Evolutionary conservation across 1,140 invertebrate species (phyloP), one percentile per base, ranked within the genome.

Genomic region (Pachypsylla venusta): DNA sequence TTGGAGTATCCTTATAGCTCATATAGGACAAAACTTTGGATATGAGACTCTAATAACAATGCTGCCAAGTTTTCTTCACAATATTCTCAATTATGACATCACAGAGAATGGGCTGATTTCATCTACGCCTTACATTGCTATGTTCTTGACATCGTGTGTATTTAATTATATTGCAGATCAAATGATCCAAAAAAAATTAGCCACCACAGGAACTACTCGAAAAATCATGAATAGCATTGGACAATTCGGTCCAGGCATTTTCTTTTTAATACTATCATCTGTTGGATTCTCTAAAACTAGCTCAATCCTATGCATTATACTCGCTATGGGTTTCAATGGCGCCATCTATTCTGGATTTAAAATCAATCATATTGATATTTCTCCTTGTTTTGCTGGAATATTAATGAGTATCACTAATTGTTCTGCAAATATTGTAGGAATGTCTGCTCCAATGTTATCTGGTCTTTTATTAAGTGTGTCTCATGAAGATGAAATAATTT

Each of bases 11-110:
- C 70, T 79, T 26, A 64, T 76, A 1, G 74, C 74, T 3, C 77
- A 82, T 63, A 75, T 80, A 65, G 75, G 76, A n/a, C 74, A 78
- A 63, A 79, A 81, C 68, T 84, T 79, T 79, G 78, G 76, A 4
- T 79, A 79, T 63, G 81, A 83, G 64, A 81, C 77, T 1, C 72
- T 83, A 63, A 67, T 83, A 13, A 80, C 77, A 24, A 75, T 78
- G 59, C 67, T 85, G n/a, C 82, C 82, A 2, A 80, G 75, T 2
- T 84, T 81, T 66, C 73, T 84, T 69, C 76, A 76, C 42, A 73
- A 76, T 64, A 74, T 82, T 13, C 68, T 83, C 2, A 72, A 77
- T 63, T 80, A 78, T 64, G 70, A 80, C 62, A 74, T 82, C 26
- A 68, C 75, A 65, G 64, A 72, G 84, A 48, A 48, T 19, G 42